A percentile compares a stretch with the other conserved stretches of the same genome.
Conservation (phyloP, 2,113 vertebrate species). For the Pomatostomus ruficeps region DNA sequence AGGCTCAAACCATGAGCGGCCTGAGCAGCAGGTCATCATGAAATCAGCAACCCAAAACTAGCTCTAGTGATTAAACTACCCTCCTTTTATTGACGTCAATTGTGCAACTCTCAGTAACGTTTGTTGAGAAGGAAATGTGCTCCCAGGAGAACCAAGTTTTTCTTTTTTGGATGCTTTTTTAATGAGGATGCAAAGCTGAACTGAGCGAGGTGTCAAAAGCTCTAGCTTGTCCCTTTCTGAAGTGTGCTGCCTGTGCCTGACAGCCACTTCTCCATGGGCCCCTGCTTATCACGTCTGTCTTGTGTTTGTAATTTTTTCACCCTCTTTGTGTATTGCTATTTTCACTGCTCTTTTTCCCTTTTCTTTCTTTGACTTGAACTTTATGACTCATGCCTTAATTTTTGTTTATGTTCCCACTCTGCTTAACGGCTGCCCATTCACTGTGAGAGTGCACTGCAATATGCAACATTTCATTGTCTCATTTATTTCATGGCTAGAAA, state of each 20-base stretch:
- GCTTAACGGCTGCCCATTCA: not conserved
- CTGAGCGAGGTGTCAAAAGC: not conserved
- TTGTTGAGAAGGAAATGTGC: not conserved
- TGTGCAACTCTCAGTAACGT: not conserved
- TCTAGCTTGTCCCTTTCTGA: not conserved
- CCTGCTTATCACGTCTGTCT: not conserved
- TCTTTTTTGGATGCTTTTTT: not conserved
- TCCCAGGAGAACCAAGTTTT: not conserved
- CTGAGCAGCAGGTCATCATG: not conserved
- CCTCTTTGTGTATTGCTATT: not conserved
- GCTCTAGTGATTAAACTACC: not conserved
- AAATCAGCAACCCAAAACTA: not conserved
- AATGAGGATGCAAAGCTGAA: not conserved
- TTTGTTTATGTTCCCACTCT: not conserved
- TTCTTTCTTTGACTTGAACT: not conserved
- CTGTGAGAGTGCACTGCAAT: not conserved
- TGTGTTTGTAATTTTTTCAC: not conserved
- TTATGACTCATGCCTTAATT: not conserved
- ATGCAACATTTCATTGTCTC: not conserved
- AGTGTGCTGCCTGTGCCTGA: not conserved
- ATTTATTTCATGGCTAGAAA: not conserved
- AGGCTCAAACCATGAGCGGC: not conserved
- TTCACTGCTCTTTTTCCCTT: not conserved
- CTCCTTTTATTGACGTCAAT: accelerated
- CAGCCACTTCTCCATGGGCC: not conserved